These are phyloP conservation scores for Atopsyche davidsoni DNA, from an alignment of 1,140 invertebrate genomes.

Conservation along the genomic window DNA sequence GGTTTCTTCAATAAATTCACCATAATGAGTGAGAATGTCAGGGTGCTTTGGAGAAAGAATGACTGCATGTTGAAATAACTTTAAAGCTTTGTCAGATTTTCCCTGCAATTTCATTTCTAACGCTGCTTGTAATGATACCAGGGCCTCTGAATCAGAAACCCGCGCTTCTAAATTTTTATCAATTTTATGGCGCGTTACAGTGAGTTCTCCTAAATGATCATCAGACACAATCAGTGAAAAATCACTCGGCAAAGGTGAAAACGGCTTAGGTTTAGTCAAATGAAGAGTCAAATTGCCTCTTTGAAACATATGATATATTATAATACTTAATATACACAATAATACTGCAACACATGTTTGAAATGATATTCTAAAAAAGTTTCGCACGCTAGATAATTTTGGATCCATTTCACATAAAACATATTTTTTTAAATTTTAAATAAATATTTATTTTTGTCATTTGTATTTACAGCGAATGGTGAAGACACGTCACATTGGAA, in stretches of 20 bases:
- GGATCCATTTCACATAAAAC: too few relatives aligned
- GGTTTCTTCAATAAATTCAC: slow-evolving; percentile 86
- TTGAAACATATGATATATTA: too few relatives aligned
- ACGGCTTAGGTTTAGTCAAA: slow-evolving; percentile 12
- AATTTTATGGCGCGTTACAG: slow-evolving; percentile 12
- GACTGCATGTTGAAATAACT: slow-evolving; percentile 85
- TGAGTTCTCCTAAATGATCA: slow-evolving; percentile 9
- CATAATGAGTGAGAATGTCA: slow-evolving; percentile 87
- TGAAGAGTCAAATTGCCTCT: background rate
- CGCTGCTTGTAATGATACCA: slow-evolving; percentile 76
- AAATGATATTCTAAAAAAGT: too few relatives aligned
- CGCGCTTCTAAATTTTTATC: slow-evolving; percentile 2
- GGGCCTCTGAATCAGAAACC: slow-evolving; percentile 57
- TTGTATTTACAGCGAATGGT: too few relatives aligned
- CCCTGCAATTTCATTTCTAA: slow-evolving; percentile 75
- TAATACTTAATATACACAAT: too few relatives aligned
- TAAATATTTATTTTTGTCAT: too few relatives aligned
- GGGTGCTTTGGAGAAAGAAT: slow-evolving; percentile 86
- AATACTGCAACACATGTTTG: too few relatives aligned
- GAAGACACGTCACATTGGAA: too few relatives aligned
- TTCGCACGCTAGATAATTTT: too few relatives aligned
- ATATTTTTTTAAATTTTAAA: too few relatives aligned
- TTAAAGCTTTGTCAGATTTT: slow-evolving; percentile 80
- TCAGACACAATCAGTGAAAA: slow-evolving; percentile 11
- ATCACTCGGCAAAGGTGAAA: slow-evolving; percentile 17